These are phyloP conservation scores for Pherbina coryleti DNA, from an alignment of 2,888 invertebrate species.

Conservation along the genomic window DNA sequence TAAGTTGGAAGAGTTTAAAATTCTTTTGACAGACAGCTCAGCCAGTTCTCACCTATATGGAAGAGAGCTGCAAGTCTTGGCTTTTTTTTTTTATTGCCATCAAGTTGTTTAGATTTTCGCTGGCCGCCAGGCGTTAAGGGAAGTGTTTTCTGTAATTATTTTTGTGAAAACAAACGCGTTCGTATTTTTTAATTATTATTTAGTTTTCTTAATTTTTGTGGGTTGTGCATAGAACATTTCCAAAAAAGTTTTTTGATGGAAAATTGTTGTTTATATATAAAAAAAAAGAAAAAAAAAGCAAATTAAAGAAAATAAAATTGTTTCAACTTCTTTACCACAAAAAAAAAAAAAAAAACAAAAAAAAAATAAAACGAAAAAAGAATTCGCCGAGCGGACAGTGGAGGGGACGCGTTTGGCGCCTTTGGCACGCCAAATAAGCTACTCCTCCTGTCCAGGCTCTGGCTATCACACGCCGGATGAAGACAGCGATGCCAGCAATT, in stretches of 20 bases:
- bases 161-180: background rate
- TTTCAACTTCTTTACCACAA: background rate
- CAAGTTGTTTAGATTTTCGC: too few species aligned
- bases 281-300: background rate
- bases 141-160: too few species aligned
- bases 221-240: too few species aligned
- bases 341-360: slow-evolving; percentile 36
- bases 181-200: background rate
- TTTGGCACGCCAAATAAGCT: slow-evolving; percentile 73
- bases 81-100: too few species aligned
- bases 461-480: slow-evolving; percentile 86
- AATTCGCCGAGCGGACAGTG: slow-evolving; percentile 30
- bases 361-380: slow-evolving; percentile 24
- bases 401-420: slow-evolving; percentile 64
- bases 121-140: too few species aligned
- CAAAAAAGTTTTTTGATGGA: too few species aligned
- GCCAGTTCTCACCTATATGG: too few species aligned
- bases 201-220: background rate
- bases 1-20: slow-evolving; percentile 70
- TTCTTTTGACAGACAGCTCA: background rate
- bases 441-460: slow-evolving; percentile 74
- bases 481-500: slow-evolving; percentile 60
- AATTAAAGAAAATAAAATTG: background rate
- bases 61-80: too few species aligned
- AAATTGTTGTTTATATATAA: background rate